Evolutionary conservation across 2,113 vertebrate species (phyloP).

Genomic region (Stictonetta naevosa): DNA sequence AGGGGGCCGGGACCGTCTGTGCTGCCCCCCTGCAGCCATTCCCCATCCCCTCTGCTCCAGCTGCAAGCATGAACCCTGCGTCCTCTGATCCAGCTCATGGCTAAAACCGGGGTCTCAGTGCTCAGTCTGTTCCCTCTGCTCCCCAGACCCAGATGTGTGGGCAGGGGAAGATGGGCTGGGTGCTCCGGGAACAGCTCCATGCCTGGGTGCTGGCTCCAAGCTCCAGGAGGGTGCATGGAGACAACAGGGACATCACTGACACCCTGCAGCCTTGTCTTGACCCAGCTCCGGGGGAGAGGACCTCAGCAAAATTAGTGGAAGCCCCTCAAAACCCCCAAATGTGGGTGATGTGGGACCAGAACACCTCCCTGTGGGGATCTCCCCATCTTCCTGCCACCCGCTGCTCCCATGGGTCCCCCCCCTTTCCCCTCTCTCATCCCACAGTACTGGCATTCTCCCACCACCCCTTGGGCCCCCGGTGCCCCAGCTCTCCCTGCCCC

Average conservation of each 20-base stretch:
- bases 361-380: accelerated
- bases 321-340: not conserved
- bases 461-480: accelerated
- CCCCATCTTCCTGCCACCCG: not conserved
- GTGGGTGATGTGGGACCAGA: not conserved
- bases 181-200: not conserved
- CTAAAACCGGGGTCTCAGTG: not conserved
- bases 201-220: not conserved
- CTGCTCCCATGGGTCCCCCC: accelerated
- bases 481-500: not conserved
- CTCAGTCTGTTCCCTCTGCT: not conserved
- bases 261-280: not conserved
- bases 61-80: not conserved
- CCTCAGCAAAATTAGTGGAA: not conserved
- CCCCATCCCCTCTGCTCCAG: not conserved
- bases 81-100: not conserved
- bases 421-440: not conserved
- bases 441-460: accelerated
- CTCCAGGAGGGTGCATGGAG: not conserved
- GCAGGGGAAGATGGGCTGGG: not conserved
- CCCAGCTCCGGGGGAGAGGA: not conserved
- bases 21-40: not conserved
- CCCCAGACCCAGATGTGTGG: not conserved
- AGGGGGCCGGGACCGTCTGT: accelerated
- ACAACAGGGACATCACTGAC: accelerated